Evolutionary conservation across 2,888 invertebrate species (phyloP).

Genomic region (Scelioninae gen. 1): DNA sequence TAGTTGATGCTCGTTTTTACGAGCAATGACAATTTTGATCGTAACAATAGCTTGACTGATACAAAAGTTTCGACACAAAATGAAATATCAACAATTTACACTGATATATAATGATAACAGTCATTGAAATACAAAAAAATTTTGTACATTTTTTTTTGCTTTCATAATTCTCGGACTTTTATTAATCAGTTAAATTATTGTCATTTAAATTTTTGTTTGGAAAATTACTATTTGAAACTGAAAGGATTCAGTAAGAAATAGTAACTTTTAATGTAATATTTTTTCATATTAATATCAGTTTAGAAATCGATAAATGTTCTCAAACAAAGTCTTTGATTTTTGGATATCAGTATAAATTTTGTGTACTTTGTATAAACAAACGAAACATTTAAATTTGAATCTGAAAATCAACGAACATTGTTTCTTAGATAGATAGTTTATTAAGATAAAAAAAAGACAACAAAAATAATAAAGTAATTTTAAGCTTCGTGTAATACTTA

Average conservation of each 20-base stretch:
- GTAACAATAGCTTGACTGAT: conserved; percentile 67
- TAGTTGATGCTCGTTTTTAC: conserved; percentile 73
- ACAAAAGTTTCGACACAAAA: conserved; percentile 15
- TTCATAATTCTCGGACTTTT: too few relatives aligned
- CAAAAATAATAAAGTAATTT: conserved; percentile 17
- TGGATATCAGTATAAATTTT: conserved; percentile 3
- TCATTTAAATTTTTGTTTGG: conserved; percentile 8
- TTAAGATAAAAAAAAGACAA: not conserved
- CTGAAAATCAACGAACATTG: conserved; percentile 17
- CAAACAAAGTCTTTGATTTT: conserved; percentile 16
- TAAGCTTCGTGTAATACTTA: conserved; percentile 39
- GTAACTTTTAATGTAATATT: too few relatives aligned
- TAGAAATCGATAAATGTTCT: not conserved
- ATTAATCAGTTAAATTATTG: conserved; percentile 17
- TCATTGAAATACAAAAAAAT: too few relatives aligned
- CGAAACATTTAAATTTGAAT: not conserved
- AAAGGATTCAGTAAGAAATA: too few relatives aligned
- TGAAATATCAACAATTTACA: conserved; percentile 6
- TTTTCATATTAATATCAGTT: too few relatives aligned
- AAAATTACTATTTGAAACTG: too few relatives aligned
- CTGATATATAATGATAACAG: not conserved
- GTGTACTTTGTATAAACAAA: not conserved
- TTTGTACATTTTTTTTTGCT: too few relatives aligned
- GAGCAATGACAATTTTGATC: conserved; percentile 30
- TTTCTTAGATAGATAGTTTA: conserved; percentile 3